Evolutionary conservation across 1,140 invertebrate species (phyloP), one percentile per base, ranked within the genome.

Genomic region (Adelges cooleyi): DNA sequence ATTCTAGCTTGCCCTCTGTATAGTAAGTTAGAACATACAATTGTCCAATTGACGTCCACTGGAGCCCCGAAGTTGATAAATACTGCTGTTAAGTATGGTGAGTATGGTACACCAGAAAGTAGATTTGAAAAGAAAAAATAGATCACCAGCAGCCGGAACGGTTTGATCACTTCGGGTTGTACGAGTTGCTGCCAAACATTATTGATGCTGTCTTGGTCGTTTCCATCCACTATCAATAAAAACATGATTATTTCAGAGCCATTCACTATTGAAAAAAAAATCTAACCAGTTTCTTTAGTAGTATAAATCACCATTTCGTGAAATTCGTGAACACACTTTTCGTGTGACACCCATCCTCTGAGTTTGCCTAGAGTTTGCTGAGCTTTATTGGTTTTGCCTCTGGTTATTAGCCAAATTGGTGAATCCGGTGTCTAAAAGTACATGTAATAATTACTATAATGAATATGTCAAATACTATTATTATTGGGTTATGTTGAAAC

Each of bases 351-450:
- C 79, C 79, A 81, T 0, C 79, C 80, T 4, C 80, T 73, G 0
- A 81, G 71, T 72, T 77, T 79, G 38, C 77, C 75, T 0, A 81
- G 69, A 0, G 77, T 74, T 51, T 74, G 74, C 20, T 76, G 67
- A 1, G 80, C 78, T 25, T 80, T 78, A 13, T 77, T 74, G 29
- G 74, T 73, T 59, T 75, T 71, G 9, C 78, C 76, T 70, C 77
- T 76, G 15, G 75, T 74, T 44, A 81, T 68, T 4, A 82, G 72
- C 82, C 83, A 86, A 9, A 83, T 74, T 29, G 85, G 84, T 3
- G 83, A 82, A 74, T 86, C 84, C 8, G 84, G 84, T 5, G 84
- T 73, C 79, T 80, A 53, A 18, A 50, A 9, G 13, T 40, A n/a
- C 3, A 27, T 29, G 13, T n/a, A 2, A 33, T 52, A 18, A 18